phyloP scores from a whole-genome alignment of 1,140 invertebrate genomes.

The Drosophila sp. region DNA sequence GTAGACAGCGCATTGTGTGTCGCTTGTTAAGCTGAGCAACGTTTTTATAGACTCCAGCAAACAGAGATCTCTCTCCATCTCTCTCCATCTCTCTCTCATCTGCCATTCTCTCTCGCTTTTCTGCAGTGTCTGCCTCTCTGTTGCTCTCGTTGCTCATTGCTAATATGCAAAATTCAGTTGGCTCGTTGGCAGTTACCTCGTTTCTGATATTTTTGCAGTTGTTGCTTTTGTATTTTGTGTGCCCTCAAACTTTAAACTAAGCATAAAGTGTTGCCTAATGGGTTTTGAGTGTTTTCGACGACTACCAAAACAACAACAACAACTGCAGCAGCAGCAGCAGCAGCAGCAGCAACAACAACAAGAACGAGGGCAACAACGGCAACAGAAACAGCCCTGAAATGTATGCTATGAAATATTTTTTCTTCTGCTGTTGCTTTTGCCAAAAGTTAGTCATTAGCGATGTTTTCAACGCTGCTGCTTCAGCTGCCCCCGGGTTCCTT shows the following conservation, averaged over 20 bases:
- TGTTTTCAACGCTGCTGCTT: constrained; percentile 55
- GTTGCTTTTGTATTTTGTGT: constrained; percentile 45
- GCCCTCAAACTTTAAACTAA: constrained; percentile 76
- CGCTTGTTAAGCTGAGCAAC: constrained; percentile 50
- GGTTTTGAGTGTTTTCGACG: constrained; percentile 82
- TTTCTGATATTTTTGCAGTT: constrained; percentile 28
- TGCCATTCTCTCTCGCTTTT: not conserved
- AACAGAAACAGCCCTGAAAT: constrained; percentile 54
- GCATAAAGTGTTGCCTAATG: constrained; percentile 82
- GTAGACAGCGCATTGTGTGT: constrained; percentile 38
- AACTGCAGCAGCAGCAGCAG: no score
- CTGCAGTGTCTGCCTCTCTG: constrained; percentile 2
- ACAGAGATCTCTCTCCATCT: constrained; percentile 22
- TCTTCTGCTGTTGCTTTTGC: constrained; percentile 45
- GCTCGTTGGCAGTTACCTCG: constrained; percentile 51
- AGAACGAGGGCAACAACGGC: constrained; percentile 23
- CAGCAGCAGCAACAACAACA: constrained; percentile 26
- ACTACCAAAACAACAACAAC: constrained; percentile 52
- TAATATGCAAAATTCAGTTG: constrained; percentile 78
- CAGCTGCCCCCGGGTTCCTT: constrained; percentile 28
- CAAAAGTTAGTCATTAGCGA: constrained; percentile 81
- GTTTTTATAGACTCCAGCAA: constrained; percentile 66
- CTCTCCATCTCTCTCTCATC: constrained; percentile 5
- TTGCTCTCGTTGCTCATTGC: constrained; percentile 12
- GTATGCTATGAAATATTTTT: constrained; percentile 68